These are phyloP conservation scores for Oryzias woworae DNA, from an alignment of 2,113 vertebrate species.

Conservation along the genomic window DNA sequence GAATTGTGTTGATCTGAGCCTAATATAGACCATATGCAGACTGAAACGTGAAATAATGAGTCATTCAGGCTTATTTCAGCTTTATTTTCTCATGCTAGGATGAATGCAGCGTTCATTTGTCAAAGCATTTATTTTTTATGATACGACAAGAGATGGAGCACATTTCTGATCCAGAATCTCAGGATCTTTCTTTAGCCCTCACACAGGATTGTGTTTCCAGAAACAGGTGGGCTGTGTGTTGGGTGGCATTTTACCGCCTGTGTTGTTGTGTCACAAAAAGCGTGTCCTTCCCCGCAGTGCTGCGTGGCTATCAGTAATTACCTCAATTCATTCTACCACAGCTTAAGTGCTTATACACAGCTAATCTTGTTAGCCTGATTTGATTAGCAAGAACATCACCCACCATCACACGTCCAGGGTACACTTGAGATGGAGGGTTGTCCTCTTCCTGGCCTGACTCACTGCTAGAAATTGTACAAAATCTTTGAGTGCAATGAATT, in stretches of 20 bases:
- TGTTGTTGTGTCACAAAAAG: slow-evolving; percentile 38
- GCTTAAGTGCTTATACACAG: slow-evolving; percentile 52
- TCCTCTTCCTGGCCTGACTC: slow-evolving; percentile 32
- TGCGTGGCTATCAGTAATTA: slow-evolving; percentile 58
- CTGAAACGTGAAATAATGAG: slow-evolving; percentile 11
- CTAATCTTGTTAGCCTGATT: slow-evolving; percentile 61
- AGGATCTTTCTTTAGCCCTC: slow-evolving; percentile 24
- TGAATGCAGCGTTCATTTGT: neutral
- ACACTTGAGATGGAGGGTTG: slow-evolving; percentile 9
- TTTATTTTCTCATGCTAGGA: neutral
- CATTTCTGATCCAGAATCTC: slow-evolving; percentile 12
- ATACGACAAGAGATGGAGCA: neutral
- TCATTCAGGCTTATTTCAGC: neutral
- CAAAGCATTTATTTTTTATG: neutral
- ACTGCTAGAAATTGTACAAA: slow-evolving; percentile 1
- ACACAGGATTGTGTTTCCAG: slow-evolving; percentile 63
- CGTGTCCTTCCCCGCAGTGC: slow-evolving; percentile 39
- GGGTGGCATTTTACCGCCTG: slow-evolving; percentile 53
- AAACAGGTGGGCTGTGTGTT: slow-evolving; percentile 54
- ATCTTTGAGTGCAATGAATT: too few species aligned
- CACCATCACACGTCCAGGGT: slow-evolving; percentile 49
- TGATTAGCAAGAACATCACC: slow-evolving; percentile 57
- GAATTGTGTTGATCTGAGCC: slow-evolving; percentile 1
- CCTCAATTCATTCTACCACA: slow-evolving; percentile 59
- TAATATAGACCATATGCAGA: slow-evolving; percentile 25